phyloP scores from a whole-genome alignment of 1,140 invertebrate genomes.

The Anoplolepis gracilipes region DNA sequence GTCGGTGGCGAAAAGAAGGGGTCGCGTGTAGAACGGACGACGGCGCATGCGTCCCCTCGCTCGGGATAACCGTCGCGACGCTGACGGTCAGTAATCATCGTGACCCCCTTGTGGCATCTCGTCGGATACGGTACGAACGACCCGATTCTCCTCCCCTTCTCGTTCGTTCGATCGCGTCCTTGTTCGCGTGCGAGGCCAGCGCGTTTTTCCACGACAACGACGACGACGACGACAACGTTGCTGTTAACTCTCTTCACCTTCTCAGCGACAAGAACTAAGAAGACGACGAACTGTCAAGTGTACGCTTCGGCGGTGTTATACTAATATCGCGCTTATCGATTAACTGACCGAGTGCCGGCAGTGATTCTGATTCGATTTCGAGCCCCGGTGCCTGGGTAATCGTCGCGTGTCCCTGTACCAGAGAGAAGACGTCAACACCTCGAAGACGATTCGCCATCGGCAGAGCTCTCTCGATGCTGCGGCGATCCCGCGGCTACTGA shows the following conservation, averaged over 20 bases:
- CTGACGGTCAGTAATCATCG: constrained; percentile 76
- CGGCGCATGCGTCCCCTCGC: constrained; percentile 75
- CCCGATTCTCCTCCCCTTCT: constrained; percentile 56
- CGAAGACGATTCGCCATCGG: not conserved
- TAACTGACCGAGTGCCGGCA: constrained; percentile 77
- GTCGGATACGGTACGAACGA: constrained; percentile 49
- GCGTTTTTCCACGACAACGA: not conserved
- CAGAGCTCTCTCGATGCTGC: not conserved
- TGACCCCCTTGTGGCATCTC: constrained; percentile 71
- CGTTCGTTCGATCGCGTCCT: constrained; percentile 48
- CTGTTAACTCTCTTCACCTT: not conserved
- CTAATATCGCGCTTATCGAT: constrained; percentile 82
- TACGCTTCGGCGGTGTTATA: constrained; percentile 70
- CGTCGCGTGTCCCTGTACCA: not conserved
- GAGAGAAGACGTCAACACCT: not conserved
- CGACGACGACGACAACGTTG: constrained; percentile 4
- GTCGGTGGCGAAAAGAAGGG: constrained; percentile 72
- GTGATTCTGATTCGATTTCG: constrained; percentile 70
- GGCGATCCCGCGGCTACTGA: not conserved
- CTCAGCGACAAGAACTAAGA: not conserved
- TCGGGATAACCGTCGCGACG: constrained; percentile 72
- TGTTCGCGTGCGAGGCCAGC: constrained; percentile 28
- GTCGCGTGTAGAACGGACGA: constrained; percentile 41
- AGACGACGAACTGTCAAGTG: constrained; percentile 34
- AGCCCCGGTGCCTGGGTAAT: not conserved